These are phyloP conservation scores for Caenorhabditis sp. DNA, from an alignment of 2,888 invertebrate genomes.

Conservation along the genomic window DNA sequence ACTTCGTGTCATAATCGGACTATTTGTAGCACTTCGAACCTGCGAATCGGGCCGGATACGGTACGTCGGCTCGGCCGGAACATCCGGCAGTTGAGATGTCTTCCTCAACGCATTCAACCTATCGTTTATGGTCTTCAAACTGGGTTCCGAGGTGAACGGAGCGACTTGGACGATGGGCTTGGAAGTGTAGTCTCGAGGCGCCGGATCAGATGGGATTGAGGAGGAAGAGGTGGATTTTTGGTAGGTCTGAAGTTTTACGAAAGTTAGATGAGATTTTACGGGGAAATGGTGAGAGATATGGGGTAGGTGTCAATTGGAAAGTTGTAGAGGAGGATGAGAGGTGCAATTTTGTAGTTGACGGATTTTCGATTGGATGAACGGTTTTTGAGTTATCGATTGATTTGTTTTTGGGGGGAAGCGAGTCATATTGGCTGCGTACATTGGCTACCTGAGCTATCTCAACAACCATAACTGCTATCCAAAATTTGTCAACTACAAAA, in stretches of 20 bases:
- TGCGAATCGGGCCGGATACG: constrained; percentile 21
- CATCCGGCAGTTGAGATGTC: constrained; percentile 31
- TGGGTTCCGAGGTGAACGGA: constrained; percentile 57
- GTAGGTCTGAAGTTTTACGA: constrained; percentile 37
- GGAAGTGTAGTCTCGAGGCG: constrained; percentile 32
- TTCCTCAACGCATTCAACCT: constrained; percentile 54
- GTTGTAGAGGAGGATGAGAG: no score
- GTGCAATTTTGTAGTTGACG: no score
- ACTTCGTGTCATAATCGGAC: constrained; percentile 58
- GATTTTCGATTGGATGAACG: no score
- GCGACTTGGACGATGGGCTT: constrained; percentile 59
- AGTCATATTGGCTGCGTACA: no score
- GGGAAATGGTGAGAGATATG: no score
- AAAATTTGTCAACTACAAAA: no score
- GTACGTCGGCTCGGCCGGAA: background rate
- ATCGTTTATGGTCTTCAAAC: constrained; percentile 60
- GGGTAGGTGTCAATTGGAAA: no score
- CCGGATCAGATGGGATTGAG: constrained; percentile 55
- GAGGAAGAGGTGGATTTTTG: constrained; percentile 44
- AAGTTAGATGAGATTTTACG: no score
- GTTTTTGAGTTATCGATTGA: no score
- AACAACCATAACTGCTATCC: no score
- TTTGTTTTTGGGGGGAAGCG: no score
- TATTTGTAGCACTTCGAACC: constrained; percentile 51
- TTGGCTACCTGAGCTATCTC: no score